Evolutionary conservation across 1,140 invertebrate genomes (phyloP).

Genomic region (Macrocentrus cingulum): DNA sequence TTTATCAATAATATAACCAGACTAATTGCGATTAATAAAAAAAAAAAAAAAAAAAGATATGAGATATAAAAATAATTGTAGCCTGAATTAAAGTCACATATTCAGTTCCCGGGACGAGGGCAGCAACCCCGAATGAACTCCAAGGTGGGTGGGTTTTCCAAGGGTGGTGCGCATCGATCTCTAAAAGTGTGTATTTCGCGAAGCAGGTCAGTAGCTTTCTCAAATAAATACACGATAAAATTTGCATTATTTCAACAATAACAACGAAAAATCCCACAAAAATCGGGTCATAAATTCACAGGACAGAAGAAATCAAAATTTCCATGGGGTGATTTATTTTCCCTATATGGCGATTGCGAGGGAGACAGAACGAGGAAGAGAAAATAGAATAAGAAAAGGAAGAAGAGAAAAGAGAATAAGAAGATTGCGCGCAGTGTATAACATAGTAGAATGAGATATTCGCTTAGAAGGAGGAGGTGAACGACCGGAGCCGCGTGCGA

Average conservation of each 20-base stretch:
- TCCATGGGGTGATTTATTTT: too few species aligned
- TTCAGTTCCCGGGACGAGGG: conserved; percentile 44
- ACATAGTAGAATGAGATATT: conserved; percentile 33
- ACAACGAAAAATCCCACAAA: too few species aligned
- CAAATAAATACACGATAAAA: too few species aligned
- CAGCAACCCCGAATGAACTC: conserved; percentile 57
- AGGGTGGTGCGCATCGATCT: conserved; percentile 51
- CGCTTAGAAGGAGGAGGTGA: conserved; percentile 48
- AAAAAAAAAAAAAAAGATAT: not conserved
- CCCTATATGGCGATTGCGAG: conserved; percentile 26
- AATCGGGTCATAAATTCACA: too few species aligned
- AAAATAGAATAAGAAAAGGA: too few species aligned
- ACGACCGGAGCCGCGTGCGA: conserved; percentile 52
- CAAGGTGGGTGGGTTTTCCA: conserved; percentile 33
- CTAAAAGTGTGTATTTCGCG: conserved; percentile 49
- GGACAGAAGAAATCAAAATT: too few species aligned
- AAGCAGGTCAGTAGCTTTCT: conserved; percentile 54
- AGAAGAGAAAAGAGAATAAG: conserved; percentile 12
- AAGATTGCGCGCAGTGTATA: conserved; percentile 25
- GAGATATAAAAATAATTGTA: conserved; percentile 1
- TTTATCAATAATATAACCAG: too few species aligned
- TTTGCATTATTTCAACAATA: too few species aligned
- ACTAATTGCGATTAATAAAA: too few species aligned
- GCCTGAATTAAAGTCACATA: not conserved
- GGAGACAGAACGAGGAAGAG: not conserved